Percentiles rank a stretch among this genome's conserved stretches.
These are phyloP conservation scores for Meda fulgida DNA, from an alignment of 2,797 vertebrate genomes.

Conservation along the genomic window DNA sequence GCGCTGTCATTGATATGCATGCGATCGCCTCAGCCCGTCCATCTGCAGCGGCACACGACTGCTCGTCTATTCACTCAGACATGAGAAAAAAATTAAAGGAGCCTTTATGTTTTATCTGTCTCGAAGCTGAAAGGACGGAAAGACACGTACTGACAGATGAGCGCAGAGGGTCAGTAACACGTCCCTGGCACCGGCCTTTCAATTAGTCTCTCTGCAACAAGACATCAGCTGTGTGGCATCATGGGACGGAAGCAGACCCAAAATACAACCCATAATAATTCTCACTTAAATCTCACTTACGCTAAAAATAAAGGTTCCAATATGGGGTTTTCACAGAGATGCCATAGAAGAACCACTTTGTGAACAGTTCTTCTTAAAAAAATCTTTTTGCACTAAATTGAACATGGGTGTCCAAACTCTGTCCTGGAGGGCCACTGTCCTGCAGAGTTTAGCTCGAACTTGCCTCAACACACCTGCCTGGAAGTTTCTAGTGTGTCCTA, in stretches of 20 bases:
- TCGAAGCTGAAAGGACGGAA: slow-evolving; percentile 20
- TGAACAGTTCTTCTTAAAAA: neutral
- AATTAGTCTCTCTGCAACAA: slow-evolving; percentile 54
- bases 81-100: slow-evolving; percentile 35
- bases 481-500: no score
- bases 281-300: neutral
- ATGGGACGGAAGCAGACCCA: neutral
- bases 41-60: slow-evolving; percentile 19
- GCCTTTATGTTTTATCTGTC: slow-evolving; percentile 42
- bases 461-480: no score
- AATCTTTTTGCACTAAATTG: no score
- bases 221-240: slow-evolving; percentile 16
- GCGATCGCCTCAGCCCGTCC: slow-evolving; percentile 17
- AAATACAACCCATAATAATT: slow-evolving; percentile 1
- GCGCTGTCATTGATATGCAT: slow-evolving; percentile 51
- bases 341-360: neutral
- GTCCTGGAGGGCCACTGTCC: neutral
- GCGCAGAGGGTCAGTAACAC: slow-evolving; percentile 23
- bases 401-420: neutral
- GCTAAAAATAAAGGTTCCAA: neutral
- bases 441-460: no score
- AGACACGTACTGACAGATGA: slow-evolving; percentile 30
- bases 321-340: neutral
- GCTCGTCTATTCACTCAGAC: neutral
- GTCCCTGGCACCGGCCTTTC: slow-evolving; percentile 31